Base-by-base conservation (phyloP, 2,113 vertebrate genomes). In the Prunella fulvescens region DNA sequence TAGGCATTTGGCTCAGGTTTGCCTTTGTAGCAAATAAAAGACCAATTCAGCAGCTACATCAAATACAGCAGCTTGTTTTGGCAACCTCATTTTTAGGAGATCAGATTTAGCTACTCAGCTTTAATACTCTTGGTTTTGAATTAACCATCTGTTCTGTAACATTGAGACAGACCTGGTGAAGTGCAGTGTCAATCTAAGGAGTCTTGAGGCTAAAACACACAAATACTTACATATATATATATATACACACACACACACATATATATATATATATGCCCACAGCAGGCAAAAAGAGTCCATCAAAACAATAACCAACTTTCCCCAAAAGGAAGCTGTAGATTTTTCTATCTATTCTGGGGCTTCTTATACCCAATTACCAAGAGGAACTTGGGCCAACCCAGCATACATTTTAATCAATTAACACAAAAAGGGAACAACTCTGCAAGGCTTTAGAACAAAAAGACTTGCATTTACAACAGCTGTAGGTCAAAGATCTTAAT, bases 141-240 rank as follows among this genome's bases (percentile, higher is more conserved):
- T 95, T 94, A 95, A 95, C 96, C 95, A 96, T 97, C 96, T 97
- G 96, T 88, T 94, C 94, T 79, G 57, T 14, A 94, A 82, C 69
- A 79, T 45, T 81, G 37, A 92, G 72, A 76, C 79, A 56, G 72
- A 85, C 19, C 48, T 76, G 70, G 62, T 78, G 31, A 94, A 90
- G 28, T 4, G 70, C 40, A 37, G 39, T 39, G 60, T 57, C 57
- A 57, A 0, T 61, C 51, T 80, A 19, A 2, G 8, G 29, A 45
- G 20, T 88, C 37, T 70, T 25, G 23, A 56, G 39, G 73, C 47
- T 45, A 69, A 28, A 78, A 88, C 19, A 60, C 16, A 22, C 4
- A 42, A 6, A 74, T 17, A 31, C 3, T 47, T 7, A 47, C 10
- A 35, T 13, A 54, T 6, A 50, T 1, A n/a, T 3, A n/a, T n/a